A percentile compares a stretch with the other conserved stretches of the same genome.
These are phyloP conservation scores for Drosophila kikkawai DNA, from an alignment of 1,140 invertebrate genomes.

Conservation along the genomic window DNA sequence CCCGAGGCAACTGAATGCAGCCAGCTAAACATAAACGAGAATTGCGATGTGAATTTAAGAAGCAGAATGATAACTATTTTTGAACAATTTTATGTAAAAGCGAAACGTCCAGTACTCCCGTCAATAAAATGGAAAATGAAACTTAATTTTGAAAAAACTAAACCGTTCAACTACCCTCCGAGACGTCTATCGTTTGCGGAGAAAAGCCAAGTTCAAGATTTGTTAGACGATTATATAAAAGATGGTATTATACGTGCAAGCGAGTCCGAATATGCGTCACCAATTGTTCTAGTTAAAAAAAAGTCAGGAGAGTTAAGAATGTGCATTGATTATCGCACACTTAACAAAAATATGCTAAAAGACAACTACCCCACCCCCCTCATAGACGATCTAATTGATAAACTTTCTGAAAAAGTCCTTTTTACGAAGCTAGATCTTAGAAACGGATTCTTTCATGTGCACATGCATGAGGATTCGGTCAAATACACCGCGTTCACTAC, in stretches of 20 bases:
- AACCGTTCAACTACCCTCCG: conserved; percentile 8
- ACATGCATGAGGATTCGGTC: conserved; percentile 8
- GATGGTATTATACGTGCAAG: background rate
- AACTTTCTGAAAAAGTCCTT: conserved; percentile 12
- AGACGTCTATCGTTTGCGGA: background rate
- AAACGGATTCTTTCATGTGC: conserved; percentile 15
- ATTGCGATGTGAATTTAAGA: background rate
- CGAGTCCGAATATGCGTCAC: background rate
- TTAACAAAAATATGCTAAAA: conserved; percentile 15
- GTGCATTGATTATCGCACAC: conserved; percentile 13
- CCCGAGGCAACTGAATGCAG: background rate
- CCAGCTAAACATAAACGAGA: conserved; percentile 1
- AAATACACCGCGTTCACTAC: conserved; percentile 7
- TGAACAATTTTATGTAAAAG: background rate
- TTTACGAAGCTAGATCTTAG: conserved; percentile 20
- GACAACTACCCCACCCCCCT: conserved; percentile 18
- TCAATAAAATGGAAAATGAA: conserved; percentile 7
- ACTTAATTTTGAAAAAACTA: conserved; percentile 11
- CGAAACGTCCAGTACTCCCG: background rate
- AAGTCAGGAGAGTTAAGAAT: conserved; percentile 2
- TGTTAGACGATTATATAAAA: conserved; percentile 17
- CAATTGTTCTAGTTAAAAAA: conserved; percentile 3
- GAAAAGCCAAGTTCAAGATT: conserved; percentile 12
- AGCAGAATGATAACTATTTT: background rate
- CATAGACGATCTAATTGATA: conserved; percentile 12